phyloP scores from a whole-genome alignment of 1,140 invertebrate species.

The Pentalonia nigronervosa region DNA sequence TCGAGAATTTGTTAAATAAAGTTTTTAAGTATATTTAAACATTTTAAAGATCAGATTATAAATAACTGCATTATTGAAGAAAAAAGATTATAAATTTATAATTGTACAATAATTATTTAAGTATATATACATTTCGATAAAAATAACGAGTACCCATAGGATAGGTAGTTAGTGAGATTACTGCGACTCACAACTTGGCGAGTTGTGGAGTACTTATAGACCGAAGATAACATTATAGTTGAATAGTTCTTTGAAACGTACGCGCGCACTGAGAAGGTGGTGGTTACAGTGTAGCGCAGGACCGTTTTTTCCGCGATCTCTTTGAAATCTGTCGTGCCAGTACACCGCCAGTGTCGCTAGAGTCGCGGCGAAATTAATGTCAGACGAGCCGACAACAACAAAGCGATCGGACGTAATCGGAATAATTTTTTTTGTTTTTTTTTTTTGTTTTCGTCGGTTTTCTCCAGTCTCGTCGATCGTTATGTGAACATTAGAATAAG shows the following conservation, averaged over 20 bases:
- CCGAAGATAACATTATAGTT: no score
- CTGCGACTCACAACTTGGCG: no score
- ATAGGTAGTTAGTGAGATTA: no score
- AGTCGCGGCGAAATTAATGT: constrained; percentile 47
- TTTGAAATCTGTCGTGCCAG: constrained; percentile 11
- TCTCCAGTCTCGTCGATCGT: constrained; percentile 38
- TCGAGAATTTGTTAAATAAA: background rate
- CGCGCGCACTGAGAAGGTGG: background rate
- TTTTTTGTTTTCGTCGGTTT: constrained; percentile 51
- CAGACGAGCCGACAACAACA: constrained; percentile 58
- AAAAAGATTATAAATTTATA: no score
- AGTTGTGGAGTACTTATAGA: no score
- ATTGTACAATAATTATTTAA: no score
- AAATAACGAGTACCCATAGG: no score
- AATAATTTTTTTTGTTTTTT: constrained; percentile 49
- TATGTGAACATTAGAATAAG: constrained; percentile 53
- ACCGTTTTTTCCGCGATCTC: constrained; percentile 46
- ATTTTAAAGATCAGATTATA: background rate
- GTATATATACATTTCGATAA: no score
- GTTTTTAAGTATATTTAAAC: background rate
- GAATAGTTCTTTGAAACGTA: background rate
- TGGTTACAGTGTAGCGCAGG: constrained; percentile 1
- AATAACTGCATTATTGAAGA: background rate
- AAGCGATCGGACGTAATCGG: constrained; percentile 56
- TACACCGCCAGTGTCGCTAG: constrained; percentile 49